Evolutionary conservation across 2,113 vertebrate species (phyloP), one percentile per base, ranked within the genome.

Genomic region (Marcusenius ussheri): DNA sequence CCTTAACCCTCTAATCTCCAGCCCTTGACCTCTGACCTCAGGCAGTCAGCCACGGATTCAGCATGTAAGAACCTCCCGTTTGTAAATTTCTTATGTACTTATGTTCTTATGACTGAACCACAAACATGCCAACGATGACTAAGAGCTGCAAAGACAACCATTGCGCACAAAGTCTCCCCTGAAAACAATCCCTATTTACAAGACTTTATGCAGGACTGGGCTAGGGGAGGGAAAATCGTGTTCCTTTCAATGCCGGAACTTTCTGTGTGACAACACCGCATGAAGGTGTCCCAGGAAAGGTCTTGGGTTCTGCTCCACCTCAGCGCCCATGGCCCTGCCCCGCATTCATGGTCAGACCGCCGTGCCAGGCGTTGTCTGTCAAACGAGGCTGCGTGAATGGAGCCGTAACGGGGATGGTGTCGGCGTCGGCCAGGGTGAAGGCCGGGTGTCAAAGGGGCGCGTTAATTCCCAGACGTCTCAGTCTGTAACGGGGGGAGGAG

Each of bases 11-110:
- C 53, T 83, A 47, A 88, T 74, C 53, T 10, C 49, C 42, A 45
- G 80, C 88, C 89, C 17, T 84, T 91, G 51, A 90, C 70, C 88
- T 66, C 53, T 86, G 66, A 89, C 90, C 90, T 39, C 47, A 74
- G 42, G 42, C 83, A 83, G 88, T 89, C 77, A 80, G 66, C 11
- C 21, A 50, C 42, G 27, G 46, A 31, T 80, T 51, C 85, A 84
- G 58, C 31, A 53, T 66, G 58, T 58, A 77, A 31, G 46, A 11
- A 51, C 13, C 50, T 17, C 50, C 17, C 13, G 13, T 51, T 51
- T 51, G 13, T 51, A 51, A 51, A 51, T 51, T 51, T 51, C 13
- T 51, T 51, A 49, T 49, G 1, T 13, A 49, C 49, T 49, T 49
- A 51, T 51, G 50, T 51, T 51, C 13, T 51, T 51, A 51, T 51